A percentile compares a stretch with the other conserved stretches of the same genome.
phyloP scores from a whole-genome alignment of 2,113 vertebrate genomes.

The Seriola quinqueradiata region DNA sequence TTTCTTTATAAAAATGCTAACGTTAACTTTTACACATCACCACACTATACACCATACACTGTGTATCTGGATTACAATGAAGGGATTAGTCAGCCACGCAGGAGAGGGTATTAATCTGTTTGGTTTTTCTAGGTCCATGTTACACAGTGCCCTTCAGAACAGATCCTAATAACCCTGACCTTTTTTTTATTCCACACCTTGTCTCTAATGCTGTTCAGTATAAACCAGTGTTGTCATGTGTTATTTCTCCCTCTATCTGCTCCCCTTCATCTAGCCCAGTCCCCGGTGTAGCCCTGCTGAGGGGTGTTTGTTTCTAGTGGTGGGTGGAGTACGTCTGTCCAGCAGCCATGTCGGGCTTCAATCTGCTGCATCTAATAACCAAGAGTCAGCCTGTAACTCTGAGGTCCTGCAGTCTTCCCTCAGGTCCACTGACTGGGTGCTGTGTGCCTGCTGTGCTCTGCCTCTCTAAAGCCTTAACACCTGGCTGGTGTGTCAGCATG shows the following conservation, averaged over 20 bases:
- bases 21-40: too few relatives aligned
- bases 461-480: slow-evolving; percentile 81
- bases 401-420: slow-evolving; percentile 97
- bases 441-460: slow-evolving; percentile 86
- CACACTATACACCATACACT: too few relatives aligned
- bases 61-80: too few relatives aligned
- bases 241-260: slow-evolving; percentile 82
- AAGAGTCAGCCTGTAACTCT: slow-evolving; percentile 98
- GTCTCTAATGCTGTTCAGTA: slow-evolving; percentile 19
- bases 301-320: slow-evolving; percentile 57
- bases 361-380: slow-evolving; percentile 99
- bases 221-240: slow-evolving; percentile 78
- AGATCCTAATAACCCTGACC: neutral
- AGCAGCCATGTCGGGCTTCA: slow-evolving; percentile 99
- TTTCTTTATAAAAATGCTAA: too few relatives aligned
- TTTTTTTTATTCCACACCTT: slow-evolving; percentile 17
- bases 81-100: too few relatives aligned
- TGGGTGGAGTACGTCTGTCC: slow-evolving; percentile 74
- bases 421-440: slow-evolving; percentile 93
- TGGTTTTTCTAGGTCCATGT: slow-evolving; percentile 3
- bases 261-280: slow-evolving; percentile 80
- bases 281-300: slow-evolving; percentile 48
- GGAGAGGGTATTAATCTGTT: neutral
- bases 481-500: slow-evolving; percentile 79
- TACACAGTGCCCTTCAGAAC: neutral